These are phyloP conservation scores for Lissonota sp. DNA, from an alignment of 2,888 invertebrate genomes.

Conservation along the genomic window DNA sequence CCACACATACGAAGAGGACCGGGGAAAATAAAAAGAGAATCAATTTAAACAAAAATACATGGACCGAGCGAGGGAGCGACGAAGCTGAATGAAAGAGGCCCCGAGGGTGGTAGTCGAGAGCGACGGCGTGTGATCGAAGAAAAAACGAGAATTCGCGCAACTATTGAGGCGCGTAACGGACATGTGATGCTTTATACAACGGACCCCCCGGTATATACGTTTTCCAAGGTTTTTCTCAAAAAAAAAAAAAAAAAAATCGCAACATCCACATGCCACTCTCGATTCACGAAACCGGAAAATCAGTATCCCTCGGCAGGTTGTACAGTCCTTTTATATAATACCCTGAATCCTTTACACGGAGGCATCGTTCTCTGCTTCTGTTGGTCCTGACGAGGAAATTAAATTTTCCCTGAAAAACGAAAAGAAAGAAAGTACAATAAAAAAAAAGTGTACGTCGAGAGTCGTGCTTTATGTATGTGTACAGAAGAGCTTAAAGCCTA, in stretches of 20 bases:
- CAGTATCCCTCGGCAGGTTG: constrained; percentile 9
- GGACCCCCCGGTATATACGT: constrained; percentile 5
- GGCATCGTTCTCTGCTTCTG: constrained; percentile 4
- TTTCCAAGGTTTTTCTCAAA: constrained; percentile 40
- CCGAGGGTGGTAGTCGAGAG: constrained; percentile 17
- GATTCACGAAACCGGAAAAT: constrained; percentile 50
- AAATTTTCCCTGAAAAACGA: constrained; percentile 31
- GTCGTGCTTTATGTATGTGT: constrained; percentile 28
- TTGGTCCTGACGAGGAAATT: constrained; percentile 28
- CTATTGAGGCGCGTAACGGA: constrained; percentile 59
- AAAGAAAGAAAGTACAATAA: neutral
- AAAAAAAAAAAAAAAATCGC: constrained; percentile 42
- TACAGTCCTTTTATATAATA: neutral
- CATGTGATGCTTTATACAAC: constrained; percentile 36
- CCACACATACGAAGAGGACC: neutral
- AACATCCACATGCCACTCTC: constrained; percentile 41
- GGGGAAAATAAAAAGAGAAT: constrained; percentile 31
- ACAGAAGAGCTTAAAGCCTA: constrained; percentile 26
- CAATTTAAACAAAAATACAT: constrained; percentile 40
- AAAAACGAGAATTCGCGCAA: constrained; percentile 40
- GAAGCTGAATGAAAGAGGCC: constrained; percentile 15
- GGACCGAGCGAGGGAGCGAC: constrained; percentile 23
- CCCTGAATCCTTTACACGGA: neutral
- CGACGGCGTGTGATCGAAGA: constrained; percentile 23
- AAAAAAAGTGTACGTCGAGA: neutral